A percentile compares a stretch with the other conserved stretches of the same genome.
Evolutionary conservation across 2,888 invertebrate genomes (phyloP).

Genomic region (Cephus pygmeus): DNA sequence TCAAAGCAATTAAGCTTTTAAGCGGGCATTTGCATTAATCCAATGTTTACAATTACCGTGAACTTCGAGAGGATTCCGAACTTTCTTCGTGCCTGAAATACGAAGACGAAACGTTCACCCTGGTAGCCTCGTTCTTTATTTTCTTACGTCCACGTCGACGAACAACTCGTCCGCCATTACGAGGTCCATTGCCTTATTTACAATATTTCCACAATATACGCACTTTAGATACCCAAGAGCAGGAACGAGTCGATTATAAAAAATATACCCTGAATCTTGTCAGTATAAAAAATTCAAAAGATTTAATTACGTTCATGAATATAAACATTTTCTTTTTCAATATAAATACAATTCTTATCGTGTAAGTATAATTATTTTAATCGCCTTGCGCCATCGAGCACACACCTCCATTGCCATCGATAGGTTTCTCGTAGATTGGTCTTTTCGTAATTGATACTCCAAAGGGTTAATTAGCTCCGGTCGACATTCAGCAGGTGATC

Average conservation of each 20-base stretch:
- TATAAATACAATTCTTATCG: background rate
- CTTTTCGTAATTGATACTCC: background rate
- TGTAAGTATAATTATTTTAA: background rate
- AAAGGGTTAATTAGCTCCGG: background rate
- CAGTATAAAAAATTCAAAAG: background rate
- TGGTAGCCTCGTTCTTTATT: background rate
- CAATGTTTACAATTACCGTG: conserved; percentile 66
- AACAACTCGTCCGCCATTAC: background rate
- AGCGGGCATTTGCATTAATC: conserved; percentile 67
- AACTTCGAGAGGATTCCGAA: conserved; percentile 12
- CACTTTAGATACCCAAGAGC: background rate
- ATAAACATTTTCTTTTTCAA: background rate
- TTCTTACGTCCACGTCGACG: background rate
- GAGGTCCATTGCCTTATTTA: background rate
- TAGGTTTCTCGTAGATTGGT: background rate
- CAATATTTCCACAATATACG: background rate
- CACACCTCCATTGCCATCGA: background rate
- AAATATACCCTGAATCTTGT: background rate
- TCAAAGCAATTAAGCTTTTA: conserved; percentile 67
- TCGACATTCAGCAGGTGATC: background rate
- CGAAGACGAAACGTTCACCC: background rate
- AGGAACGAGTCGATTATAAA: background rate
- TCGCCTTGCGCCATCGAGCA: background rate
- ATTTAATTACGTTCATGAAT: background rate
- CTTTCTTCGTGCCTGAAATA: conserved; percentile 12